phyloP scores from a whole-genome alignment of 2,888 invertebrate species.

The Hirtodrosophila cameraria region DNA sequence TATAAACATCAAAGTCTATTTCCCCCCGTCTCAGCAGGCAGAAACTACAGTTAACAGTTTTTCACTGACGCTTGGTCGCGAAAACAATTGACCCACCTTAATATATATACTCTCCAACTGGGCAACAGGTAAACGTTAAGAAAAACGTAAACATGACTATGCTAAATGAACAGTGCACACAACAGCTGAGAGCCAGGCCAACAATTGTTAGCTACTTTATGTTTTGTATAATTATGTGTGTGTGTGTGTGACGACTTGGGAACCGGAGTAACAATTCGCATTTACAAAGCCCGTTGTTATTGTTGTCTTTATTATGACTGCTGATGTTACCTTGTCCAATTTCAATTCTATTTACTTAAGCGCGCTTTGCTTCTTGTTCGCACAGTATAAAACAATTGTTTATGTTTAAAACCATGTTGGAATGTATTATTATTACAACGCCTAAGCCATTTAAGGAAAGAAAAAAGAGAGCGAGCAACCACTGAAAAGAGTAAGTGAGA shows the following conservation, averaged over 20 bases:
- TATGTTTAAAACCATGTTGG: no score
- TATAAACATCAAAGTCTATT: no score
- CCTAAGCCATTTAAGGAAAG: no score
- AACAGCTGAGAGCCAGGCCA: conserved; percentile 42
- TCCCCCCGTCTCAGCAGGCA: no score
- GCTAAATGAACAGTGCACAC: conserved; percentile 3
- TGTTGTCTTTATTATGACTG: neutral
- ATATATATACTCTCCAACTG: neutral
- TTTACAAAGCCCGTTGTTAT: conserved; percentile 11
- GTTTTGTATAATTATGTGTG: neutral
- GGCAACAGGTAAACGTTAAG: conserved; percentile 20
- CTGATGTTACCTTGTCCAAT: conserved; percentile 16
- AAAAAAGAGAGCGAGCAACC: no score
- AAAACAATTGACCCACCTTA: no score
- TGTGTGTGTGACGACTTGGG: conserved; percentile 24
- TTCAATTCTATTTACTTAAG: conserved; percentile 21
- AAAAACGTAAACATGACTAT: conserved; percentile 26
- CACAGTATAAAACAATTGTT: no score
- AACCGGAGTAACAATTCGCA: conserved; percentile 38
- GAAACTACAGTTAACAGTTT: no score
- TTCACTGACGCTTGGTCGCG: no score
- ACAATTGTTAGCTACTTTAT: conserved; percentile 39
- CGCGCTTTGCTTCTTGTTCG: conserved; percentile 3
- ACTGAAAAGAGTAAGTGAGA: no score
- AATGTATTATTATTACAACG: no score